Percentiles rank a stretch among this genome's conserved stretches.
phyloP scores from a whole-genome alignment of 2,888 invertebrate species.

The Dasypolia templi region DNA sequence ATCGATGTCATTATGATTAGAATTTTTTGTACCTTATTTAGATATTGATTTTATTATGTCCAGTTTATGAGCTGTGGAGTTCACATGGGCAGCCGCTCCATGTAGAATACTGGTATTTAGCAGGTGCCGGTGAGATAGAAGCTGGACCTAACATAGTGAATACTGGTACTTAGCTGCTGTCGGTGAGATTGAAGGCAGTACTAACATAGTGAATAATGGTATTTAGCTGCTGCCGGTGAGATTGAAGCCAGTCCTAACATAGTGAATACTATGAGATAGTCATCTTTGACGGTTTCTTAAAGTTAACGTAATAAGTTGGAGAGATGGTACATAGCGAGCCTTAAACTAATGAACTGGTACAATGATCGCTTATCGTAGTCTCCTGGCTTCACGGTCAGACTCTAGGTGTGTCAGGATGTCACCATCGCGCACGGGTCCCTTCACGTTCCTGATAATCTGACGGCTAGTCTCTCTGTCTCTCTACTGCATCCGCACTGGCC shows the following conservation, averaged over 20 bases:
- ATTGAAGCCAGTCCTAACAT: neutral
- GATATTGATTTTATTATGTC: too few relatives aligned
- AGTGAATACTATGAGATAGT: conserved; percentile 75
- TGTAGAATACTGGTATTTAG: neutral
- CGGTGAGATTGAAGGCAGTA: neutral
- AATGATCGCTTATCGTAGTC: conserved; percentile 93
- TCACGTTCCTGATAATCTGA: conserved; percentile 99
- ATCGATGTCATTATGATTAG: too few relatives aligned
- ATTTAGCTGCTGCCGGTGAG: neutral
- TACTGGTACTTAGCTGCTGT: conserved; percentile 63
- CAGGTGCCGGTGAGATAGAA: neutral
- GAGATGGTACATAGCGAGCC: conserved; percentile 76
- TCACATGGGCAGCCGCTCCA: neutral
- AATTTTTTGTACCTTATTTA: too few relatives aligned
- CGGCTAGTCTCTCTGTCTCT: conserved; percentile 99
- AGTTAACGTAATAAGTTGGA: conserved; percentile 75
- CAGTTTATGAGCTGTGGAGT: neutral
- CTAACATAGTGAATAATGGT: neutral
- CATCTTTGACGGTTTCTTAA: conserved; percentile 86
- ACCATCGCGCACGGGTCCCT: conserved; percentile 99
- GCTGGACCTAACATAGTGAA: neutral
- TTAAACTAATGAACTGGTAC: conserved; percentile 81
- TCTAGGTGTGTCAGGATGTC: conserved; percentile 99
- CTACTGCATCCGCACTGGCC: too few relatives aligned
- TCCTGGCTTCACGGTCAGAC: conserved; percentile 99